Evolutionary conservation across 2,797 vertebrate genomes (phyloP), one percentile per base, ranked within the genome.

Genomic region (Sebastes umbrosus): DNA sequence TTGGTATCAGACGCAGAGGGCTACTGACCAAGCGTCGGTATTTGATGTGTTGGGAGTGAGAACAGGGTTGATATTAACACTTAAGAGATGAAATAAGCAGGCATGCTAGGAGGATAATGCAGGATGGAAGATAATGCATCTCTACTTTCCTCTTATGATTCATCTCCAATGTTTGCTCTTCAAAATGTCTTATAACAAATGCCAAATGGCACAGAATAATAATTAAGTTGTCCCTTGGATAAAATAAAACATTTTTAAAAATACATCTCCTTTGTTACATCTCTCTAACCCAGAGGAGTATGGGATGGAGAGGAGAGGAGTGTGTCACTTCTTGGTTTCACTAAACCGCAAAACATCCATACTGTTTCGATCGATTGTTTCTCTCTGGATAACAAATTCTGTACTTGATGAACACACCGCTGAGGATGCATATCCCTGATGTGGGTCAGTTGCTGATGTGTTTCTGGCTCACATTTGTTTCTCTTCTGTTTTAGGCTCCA

Each of bases 401-500:
- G 24, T 69, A 69, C 18, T 69, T 46, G 13, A 71, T 46, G 43
- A 59, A 66, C 22, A 55, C 8, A 65, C 27, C 9, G 5, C 52
- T 20, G 3, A 63, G n/a, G 31, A 50, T 25, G 66, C 29, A 34
- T 10, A 24, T 63, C 54, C 4, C 50, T 20, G 39, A 69, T 67
- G 67, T 20, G 29, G 59, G 32, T 14, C 58, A 31, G 34, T 59
- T 57, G 29, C 34, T 54, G 32, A 65, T 77, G 18, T 14, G 43
- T 73, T n/a, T 31, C 71, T 55, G 43, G 68, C 24, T 67, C 27
- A 69, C 77, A 60, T 72, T 72, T 67, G 58, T 75, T 92, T 77
- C 54, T 72, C 12, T 74, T 88, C 71, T 52, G 34, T 83, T 83
- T 86, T 69, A 46, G 55, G 64, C 82, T 78, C 63, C 46, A 69